A percentile compares a stretch with the other conserved stretches of the same genome.
These are phyloP conservation scores for Nomada lathburiana DNA, from an alignment of 2,888 invertebrate genomes.

Conservation along the genomic window DNA sequence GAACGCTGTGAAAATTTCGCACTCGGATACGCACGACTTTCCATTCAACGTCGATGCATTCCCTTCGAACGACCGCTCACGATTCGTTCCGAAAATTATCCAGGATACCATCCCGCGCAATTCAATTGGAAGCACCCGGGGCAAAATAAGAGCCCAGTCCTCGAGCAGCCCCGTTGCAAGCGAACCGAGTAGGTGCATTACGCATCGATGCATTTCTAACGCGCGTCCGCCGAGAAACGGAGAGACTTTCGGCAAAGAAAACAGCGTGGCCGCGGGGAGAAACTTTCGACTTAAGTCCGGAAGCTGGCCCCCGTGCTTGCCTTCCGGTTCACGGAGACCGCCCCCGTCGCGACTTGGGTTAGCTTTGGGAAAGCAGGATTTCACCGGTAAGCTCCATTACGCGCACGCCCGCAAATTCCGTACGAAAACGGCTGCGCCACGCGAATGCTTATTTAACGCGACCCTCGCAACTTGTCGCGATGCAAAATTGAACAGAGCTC, in stretches of 20 bases:
- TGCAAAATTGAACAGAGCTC: constrained; percentile 22
- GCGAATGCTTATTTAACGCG: constrained; percentile 48
- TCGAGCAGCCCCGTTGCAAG: too few species aligned
- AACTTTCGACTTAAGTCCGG: constrained; percentile 40
- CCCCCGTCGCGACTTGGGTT: constrained; percentile 44
- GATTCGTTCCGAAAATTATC: not conserved
- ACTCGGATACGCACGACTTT: too few species aligned
- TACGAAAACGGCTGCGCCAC: constrained; percentile 16
- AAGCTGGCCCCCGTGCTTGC: constrained; percentile 16
- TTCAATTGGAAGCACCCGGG: constrained; percentile 9
- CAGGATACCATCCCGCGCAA: not conserved
- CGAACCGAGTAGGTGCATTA: not conserved
- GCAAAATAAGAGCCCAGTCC: not conserved
- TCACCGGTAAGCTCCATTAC: constrained; percentile 64
- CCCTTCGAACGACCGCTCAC: not conserved
- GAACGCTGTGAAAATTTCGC: not conserved
- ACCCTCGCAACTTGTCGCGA: constrained; percentile 29
- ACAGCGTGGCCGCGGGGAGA: constrained; percentile 15
- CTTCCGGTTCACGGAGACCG: constrained; percentile 36
- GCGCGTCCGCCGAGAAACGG: not conserved
- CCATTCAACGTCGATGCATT: not conserved
- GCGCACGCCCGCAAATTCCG: constrained; percentile 34
- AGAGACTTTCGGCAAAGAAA: constrained; percentile 37
- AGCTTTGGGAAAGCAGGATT: constrained; percentile 66
- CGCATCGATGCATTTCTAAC: constrained; percentile 21